These are phyloP conservation scores for Cotesia glomerata DNA, from an alignment of 1,140 invertebrate species.

Conservation along the genomic window DNA sequence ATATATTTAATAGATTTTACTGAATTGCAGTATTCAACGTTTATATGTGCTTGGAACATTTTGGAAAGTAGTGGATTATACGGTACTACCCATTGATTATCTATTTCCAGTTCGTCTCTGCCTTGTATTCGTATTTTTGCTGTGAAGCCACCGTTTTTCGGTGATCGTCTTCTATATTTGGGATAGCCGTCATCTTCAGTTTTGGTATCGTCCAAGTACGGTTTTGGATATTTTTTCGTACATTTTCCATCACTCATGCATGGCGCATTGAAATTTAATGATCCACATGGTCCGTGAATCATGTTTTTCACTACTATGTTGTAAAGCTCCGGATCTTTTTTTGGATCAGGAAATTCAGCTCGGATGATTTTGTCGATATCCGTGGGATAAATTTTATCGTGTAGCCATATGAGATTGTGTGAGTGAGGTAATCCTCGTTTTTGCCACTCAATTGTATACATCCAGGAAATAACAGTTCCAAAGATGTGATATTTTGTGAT, in stretches of 20 bases:
- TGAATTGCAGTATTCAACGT: conserved; percentile 42
- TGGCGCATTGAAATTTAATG: conserved; percentile 37
- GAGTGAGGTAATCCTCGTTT: conserved; percentile 60
- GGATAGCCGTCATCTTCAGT: conserved; percentile 52
- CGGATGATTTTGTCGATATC: conserved; percentile 54
- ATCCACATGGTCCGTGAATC: conserved; percentile 60
- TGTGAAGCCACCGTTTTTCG: conserved; percentile 28
- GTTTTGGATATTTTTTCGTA: conserved; percentile 55
- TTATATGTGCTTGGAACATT: conserved; percentile 57
- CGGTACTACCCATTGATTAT: too few species aligned
- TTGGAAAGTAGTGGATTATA: conserved; percentile 63
- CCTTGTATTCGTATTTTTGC: conserved; percentile 17
- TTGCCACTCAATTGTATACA: conserved; percentile 61
- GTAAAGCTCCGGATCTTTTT: conserved; percentile 47
- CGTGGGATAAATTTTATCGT: conserved; percentile 45
- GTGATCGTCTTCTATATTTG: conserved; percentile 43
- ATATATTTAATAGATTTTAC: conserved; percentile 39
- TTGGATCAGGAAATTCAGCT: conserved; percentile 59
- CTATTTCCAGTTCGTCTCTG: conserved; percentile 59
- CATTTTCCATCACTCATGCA: conserved; percentile 56
- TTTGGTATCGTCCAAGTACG: conserved; percentile 49
- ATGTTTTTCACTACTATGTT: conserved; percentile 54
- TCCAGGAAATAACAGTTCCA: conserved; percentile 42
- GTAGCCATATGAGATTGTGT: conserved; percentile 59
- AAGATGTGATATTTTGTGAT: conserved; percentile 49